Conservation (phyloP, 2,113 vertebrate species). For the Silurus asotus region DNA sequence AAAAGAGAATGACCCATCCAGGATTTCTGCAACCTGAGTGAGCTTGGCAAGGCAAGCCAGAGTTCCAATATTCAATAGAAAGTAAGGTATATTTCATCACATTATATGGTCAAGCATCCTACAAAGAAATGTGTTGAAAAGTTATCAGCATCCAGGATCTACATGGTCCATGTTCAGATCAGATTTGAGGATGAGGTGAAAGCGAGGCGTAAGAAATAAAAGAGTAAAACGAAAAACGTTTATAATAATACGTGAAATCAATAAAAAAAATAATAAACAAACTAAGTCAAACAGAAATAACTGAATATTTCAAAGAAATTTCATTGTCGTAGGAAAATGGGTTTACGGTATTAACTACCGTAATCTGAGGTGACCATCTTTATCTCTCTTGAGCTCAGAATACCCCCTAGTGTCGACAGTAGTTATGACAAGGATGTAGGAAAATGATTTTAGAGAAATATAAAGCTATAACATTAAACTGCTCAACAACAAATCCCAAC, state of each 20-base stretch:
- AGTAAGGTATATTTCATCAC: neutral
- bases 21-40: neutral
- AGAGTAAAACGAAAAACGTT: neutral
- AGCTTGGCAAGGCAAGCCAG: neutral
- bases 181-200: neutral
- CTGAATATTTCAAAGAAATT: too few relatives aligned
- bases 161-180: neutral
- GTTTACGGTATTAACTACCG: too few relatives aligned
- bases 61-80: neutral
- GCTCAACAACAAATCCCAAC: neutral
- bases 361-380: neutral
- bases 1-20: neutral
- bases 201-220: neutral
- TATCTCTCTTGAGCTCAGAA: neutral
- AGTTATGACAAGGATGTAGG: neutral
- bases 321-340: too few relatives aligned
- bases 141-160: neutral
- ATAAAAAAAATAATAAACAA: neutral
- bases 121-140: neutral
- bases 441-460: neutral
- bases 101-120: neutral
- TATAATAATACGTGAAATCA: neutral
- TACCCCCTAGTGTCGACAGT: neutral
- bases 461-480: neutral
- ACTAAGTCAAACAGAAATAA: neutral